A percentile compares a stretch with the other conserved stretches of the same genome.
Evolutionary conservation across 2,888 invertebrate species (phyloP).

Genomic region (Parascotia fuliginaria): DNA sequence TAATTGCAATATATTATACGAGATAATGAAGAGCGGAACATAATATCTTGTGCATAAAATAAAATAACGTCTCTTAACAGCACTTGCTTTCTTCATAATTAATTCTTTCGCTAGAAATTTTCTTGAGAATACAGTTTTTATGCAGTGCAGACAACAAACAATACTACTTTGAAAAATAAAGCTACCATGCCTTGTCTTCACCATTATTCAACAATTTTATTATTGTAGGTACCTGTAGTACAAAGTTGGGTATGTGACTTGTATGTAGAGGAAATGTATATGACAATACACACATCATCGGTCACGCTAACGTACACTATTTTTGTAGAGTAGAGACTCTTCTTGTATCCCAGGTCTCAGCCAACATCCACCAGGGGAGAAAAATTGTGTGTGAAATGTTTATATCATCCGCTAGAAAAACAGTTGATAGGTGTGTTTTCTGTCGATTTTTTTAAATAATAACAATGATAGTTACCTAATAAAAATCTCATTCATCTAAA

Average conservation of each 20-base stretch:
- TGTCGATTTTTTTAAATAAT: too few relatives aligned
- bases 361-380: too few relatives aligned
- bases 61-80: constrained; percentile 29
- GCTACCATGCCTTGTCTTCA: not conserved
- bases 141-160: constrained; percentile 12
- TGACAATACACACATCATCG: too few relatives aligned
- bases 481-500: constrained; percentile 38
- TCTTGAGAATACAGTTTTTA: constrained; percentile 24
- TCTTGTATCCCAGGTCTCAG: too few relatives aligned
- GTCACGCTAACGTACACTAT: not conserved
- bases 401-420: too few relatives aligned
- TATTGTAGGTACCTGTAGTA: not conserved
- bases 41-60: constrained; percentile 29
- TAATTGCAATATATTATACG: constrained; percentile 39
- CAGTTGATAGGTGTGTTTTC: too few relatives aligned
- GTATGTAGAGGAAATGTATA: too few relatives aligned
- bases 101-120: constrained; percentile 9
- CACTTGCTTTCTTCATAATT: constrained; percentile 25
- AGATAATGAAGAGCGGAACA: constrained; percentile 21
- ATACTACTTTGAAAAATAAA: constrained; percentile 27
- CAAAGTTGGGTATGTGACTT: too few relatives aligned
- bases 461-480: constrained; percentile 27
- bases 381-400: too few relatives aligned
- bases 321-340: too few relatives aligned
- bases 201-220: not conserved